phyloP scores from a whole-genome alignment of 2,113 vertebrate genomes.

The Myrmecobius fasciatus region DNA sequence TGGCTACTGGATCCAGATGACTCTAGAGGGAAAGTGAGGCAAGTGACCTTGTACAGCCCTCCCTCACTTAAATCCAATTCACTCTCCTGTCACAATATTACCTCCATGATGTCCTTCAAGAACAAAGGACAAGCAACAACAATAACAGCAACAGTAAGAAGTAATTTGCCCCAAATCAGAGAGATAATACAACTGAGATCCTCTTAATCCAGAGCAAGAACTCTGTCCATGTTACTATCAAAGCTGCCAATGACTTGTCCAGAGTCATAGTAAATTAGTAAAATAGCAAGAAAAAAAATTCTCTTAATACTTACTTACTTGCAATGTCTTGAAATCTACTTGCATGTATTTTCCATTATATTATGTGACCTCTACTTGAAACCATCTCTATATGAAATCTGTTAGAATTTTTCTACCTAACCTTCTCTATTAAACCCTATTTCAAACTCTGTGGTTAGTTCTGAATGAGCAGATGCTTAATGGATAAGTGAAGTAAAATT shows the following conservation, averaged over 20 bases:
- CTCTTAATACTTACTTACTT: not conserved
- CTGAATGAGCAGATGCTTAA: not conserved
- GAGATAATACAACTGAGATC: not conserved
- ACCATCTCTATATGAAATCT: not conserved
- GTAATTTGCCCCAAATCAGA: not conserved
- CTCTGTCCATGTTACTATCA: not conserved
- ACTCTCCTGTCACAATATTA: too few relatives aligned
- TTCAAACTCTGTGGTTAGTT: conserved; percentile 31
- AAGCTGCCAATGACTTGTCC: not conserved
- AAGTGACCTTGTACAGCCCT: too few relatives aligned
- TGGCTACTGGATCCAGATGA: too few relatives aligned
- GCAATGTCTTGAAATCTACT: not conserved
- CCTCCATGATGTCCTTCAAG: too few relatives aligned
- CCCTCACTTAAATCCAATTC: too few relatives aligned
- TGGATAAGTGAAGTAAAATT: not conserved
- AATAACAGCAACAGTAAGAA: not conserved
- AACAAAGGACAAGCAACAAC: too few relatives aligned
- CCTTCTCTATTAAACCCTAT: not conserved
- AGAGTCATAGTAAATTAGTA: not conserved
- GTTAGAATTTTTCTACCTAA: not conserved
- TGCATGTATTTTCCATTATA: not conserved
- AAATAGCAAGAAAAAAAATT: too few relatives aligned
- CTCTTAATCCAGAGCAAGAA: not conserved
- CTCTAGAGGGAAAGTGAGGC: too few relatives aligned
- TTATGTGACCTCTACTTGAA: not conserved